These are phyloP conservation scores for Phasia obesa DNA, from an alignment of 2,888 invertebrate species.

Conservation along the genomic window DNA sequence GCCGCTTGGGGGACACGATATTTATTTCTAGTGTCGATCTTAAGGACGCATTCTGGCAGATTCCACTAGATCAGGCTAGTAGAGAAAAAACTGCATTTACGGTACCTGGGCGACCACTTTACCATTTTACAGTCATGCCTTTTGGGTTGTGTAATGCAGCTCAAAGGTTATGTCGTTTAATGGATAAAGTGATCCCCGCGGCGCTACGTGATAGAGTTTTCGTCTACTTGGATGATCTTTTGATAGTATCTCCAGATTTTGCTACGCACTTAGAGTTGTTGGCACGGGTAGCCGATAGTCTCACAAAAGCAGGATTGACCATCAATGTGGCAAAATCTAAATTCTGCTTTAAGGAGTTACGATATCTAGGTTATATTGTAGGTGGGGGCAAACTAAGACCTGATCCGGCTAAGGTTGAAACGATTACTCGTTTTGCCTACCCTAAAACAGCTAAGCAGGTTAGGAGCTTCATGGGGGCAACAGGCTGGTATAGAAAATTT, in stretches of 20 bases:
- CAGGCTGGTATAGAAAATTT: too few species aligned
- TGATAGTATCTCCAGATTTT: constrained; percentile 17
- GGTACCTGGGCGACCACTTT: constrained; percentile 9
- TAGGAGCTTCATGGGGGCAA: neutral
- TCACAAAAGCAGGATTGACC: neutral
- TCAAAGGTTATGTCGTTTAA: constrained; percentile 40
- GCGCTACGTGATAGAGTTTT: too few species aligned
- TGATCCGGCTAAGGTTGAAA: neutral
- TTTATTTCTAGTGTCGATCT: neutral
- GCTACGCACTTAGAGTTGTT: constrained; percentile 1
- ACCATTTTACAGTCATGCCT: constrained; percentile 40
- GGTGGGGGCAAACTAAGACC: neutral
- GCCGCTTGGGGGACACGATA: too few species aligned
- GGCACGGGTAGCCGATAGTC: neutral
- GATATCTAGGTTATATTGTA: constrained; percentile 24
- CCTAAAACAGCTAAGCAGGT: neutral
- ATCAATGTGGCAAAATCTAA: constrained; percentile 12
- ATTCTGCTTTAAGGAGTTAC: constrained; percentile 26
- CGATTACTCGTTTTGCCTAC: neutral
- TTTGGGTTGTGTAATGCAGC: constrained; percentile 46
- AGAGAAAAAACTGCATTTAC: constrained; percentile 14
- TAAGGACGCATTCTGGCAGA: constrained; percentile 17
- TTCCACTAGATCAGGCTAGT: neutral
- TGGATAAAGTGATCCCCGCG: constrained; percentile 38
- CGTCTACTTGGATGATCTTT: constrained; percentile 32